Evolutionary conservation across 2,888 invertebrate species (phyloP).

Genomic region (Drosophila bunnanda): DNA sequence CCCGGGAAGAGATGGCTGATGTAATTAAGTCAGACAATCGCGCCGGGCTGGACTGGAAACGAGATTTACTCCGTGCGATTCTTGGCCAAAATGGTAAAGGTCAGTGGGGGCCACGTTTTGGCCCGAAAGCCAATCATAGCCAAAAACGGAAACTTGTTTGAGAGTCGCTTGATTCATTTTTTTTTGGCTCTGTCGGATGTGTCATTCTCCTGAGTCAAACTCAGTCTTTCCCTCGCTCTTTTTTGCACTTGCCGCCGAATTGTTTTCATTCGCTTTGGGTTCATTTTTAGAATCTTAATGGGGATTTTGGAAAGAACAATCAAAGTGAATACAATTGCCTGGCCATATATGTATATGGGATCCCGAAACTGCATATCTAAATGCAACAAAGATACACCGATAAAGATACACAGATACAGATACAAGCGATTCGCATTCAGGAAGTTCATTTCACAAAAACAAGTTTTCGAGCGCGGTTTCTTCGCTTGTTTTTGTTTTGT

Average conservation of each 20-base stretch:
- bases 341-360: conserved; percentile 4
- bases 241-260: conserved; percentile 17
- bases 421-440: conserved; percentile 29
- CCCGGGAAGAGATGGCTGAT: conserved; percentile 20
- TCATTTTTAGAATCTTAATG: conserved; percentile 55
- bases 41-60: too few species aligned
- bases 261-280: conserved; percentile 37
- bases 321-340: conserved; percentile 31
- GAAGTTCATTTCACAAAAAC: conserved; percentile 43
- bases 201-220: conserved; percentile 19
- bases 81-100: conserved; percentile 43
- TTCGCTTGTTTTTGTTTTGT: conserved; percentile 29
- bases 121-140: conserved; percentile 37
- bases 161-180: conserved; percentile 12
- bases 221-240: conserved; percentile 5
- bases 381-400: conserved; percentile 11
- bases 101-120: conserved; percentile 12
- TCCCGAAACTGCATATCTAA: conserved; percentile 27
- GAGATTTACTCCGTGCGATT: conserved; percentile 30
- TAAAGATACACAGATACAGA: conserved; percentile 20
- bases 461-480: conserved; percentile 42
- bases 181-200: conserved; percentile 21
- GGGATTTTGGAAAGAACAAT: conserved; percentile 28
- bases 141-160: conserved; percentile 74
- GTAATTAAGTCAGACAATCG: conserved; percentile 39